Evolutionary conservation across 2,888 invertebrate genomes (phyloP), one percentile per base, ranked within the genome.

Genomic region (Cheiracanthium punctorium): DNA sequence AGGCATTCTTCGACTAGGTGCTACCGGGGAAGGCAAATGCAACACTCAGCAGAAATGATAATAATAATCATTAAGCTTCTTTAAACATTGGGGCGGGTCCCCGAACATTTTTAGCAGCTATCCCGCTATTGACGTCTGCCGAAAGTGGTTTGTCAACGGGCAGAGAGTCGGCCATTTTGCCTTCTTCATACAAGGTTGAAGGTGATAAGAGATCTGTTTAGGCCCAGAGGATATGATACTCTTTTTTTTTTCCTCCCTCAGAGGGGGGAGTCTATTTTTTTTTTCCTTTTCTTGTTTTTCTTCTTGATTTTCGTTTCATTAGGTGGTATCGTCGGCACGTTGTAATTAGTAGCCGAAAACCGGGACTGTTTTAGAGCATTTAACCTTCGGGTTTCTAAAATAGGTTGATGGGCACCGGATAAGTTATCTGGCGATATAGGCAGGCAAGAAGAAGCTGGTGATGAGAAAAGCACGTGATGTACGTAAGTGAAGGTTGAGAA

Each of bases 131-230:
- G 65, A 30, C 72, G 52, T 29, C 29, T 77, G 29, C 43, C 43
- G 69, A 75, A 75, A 84, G 84, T 79, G 84, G 84, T 69, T 77
- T 84, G 84, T 84, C 84, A 84, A 79, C 84, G 69, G 75, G 4
- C 10, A 82, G 41, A 70, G 37, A 76, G 76, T 71, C 58, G 74
- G 74, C 72, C 64, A 33, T 67, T 41, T 29, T 17, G 41, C 70
- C 41, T 70, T 81, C 64, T 37, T 33, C 12, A 28, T 74, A 76
- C 75, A 75, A 76, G 82, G 64, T 28, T 48, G 52, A 73, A 77
- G 73, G 84, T 72, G 84, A 84, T 84, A 84, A 84, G 73, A 79
- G 84, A 84, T 84, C 84, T 76, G 82, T 82, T 77, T 33, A 32
- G 29, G 65, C 72, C 84, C 28, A 24, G 24, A 64, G 74, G 74